These are phyloP conservation scores for Halichondria panicea DNA, from an alignment of 37 sponge, comb jelly and placozoan genomes.

Conservation along the genomic window DNA sequence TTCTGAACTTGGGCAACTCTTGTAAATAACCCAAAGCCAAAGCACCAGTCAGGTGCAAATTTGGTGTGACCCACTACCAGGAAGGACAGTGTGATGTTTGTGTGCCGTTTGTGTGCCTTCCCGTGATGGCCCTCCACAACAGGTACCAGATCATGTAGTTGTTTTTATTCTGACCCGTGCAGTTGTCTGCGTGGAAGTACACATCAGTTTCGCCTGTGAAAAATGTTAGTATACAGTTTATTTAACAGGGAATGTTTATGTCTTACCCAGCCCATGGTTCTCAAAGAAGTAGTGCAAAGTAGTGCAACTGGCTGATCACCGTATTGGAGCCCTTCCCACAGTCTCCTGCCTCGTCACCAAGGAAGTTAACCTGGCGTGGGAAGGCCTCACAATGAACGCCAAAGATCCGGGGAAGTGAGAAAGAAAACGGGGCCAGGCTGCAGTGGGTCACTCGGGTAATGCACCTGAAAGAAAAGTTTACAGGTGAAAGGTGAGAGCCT, in stretches of 20 bases:
- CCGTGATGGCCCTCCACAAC: slow-evolving; percentile 16
- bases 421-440: slow-evolving; percentile 71
- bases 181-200: slow-evolving; percentile 54
- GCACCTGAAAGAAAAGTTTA: no score
- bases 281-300: no score
- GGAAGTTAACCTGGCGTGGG: slow-evolving; percentile 52
- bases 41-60: slow-evolving; percentile 11
- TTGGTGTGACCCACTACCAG: slow-evolving; percentile 42
- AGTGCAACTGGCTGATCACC: slow-evolving; percentile 24
- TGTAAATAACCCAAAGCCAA: no score
- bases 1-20: no score
- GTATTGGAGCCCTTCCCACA: slow-evolving; percentile 38
- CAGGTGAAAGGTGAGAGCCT: no score
- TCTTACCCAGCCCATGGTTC: slow-evolving; percentile 30
- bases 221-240: no score
- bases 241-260: no score
- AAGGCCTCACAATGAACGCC: slow-evolving; percentile 63
- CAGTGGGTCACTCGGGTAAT: slow-evolving; percentile 53
- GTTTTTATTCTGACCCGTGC: slow-evolving; percentile 47
- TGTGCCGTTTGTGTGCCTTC: no score
- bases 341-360: slow-evolving; percentile 27
- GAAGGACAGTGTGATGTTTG: slow-evolving; percentile 16
- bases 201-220: no score
- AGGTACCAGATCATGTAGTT: slow-evolving; percentile 48
- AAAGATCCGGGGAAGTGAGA: slow-evolving; percentile 60